Evolutionary conservation across 2,113 vertebrate species (phyloP).

Genomic region (Carlito syrichta): DNA sequence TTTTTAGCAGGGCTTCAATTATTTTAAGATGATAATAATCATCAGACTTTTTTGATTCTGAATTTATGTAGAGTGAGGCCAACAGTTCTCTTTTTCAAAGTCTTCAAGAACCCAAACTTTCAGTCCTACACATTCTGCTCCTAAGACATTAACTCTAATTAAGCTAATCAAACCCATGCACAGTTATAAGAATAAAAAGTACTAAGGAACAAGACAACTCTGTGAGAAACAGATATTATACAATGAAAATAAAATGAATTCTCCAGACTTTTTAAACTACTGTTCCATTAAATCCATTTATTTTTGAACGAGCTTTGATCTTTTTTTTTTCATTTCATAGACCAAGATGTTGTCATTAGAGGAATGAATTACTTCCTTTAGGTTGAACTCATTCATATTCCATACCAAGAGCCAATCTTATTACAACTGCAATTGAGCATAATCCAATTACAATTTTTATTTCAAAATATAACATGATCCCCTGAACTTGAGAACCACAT

Average conservation of each 20-base stretch:
- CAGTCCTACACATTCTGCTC: conserved; percentile 67
- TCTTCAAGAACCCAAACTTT: conserved; percentile 66
- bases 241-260: conserved; percentile 82
- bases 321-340: conserved; percentile 81
- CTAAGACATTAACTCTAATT: conserved; percentile 79
- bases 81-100: conserved; percentile 64
- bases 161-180: conserved; percentile 85
- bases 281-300: conserved; percentile 79
- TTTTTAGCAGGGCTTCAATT: conserved; percentile 84
- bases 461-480: conserved; percentile 76
- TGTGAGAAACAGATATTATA: conserved; percentile 82
- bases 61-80: conserved; percentile 55
- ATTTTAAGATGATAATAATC: conserved; percentile 73
- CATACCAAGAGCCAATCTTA: conserved; percentile 73
- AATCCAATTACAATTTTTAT: conserved; percentile 78
- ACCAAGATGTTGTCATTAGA: conserved; percentile 79
- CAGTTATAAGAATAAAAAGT: conserved; percentile 78
- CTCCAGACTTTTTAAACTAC: conserved; percentile 84
- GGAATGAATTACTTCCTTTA: conserved; percentile 82
- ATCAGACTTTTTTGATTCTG: conserved; percentile 52
- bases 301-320: conserved; percentile 85
- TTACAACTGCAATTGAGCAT: conserved; percentile 76
- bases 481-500: conserved; percentile 22
- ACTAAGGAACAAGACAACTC: conserved; percentile 70
- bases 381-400: conserved; percentile 78